Base-by-base conservation (phyloP, 2,888 invertebrate species). In the Temnothorax ravouxi region DNA sequence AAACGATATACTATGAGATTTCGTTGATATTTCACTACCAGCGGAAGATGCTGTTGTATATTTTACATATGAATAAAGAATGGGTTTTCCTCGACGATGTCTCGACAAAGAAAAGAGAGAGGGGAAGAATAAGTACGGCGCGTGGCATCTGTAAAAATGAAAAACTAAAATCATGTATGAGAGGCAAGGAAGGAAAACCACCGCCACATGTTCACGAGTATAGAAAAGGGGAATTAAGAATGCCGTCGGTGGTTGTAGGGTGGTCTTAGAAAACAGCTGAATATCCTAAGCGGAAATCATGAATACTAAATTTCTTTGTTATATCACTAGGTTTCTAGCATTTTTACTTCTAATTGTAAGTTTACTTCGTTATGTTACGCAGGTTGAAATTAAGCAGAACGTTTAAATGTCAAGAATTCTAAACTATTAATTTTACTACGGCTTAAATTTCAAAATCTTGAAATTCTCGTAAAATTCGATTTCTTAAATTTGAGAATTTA, bases 111-210 rank as follows among this genome's bases (percentile, higher is more conserved):
- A 84, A 83, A 82, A 62, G 71, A 82, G 83, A 72, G 62, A 83
- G 64, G 82, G 67, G 47, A 62, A 74, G 47, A 81, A 59, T 41
- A 59, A 82, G 54, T 83, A 62, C 34, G 75, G 85, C 89, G 86
- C 86, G 88, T 87, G 91, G 86, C 91, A 92, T 92, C 91, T 90
- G 90, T 86, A 86, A 91, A 88, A 90, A 89, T 91, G 86, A 83
- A 82, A 84, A 84, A 88, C 87, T 83, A 83, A 84, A 90, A 85
- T 83, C 74, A 75, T 41, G 34, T 61, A 54, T 44, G 59, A 75
- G 62, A 38, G 61, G 9, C 69, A 34, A 62, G 54, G 50, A 61
- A 86, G 80, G 86, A 84, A 76, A 83, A 69, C 56, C 80, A 84
- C 62, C 74, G 86, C 76, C 90, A 87, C 90, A 87, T 86, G 87